These are phyloP conservation scores for Prenolepis imparis DNA, from an alignment of 2,888 invertebrate genomes.

Conservation along the genomic window DNA sequence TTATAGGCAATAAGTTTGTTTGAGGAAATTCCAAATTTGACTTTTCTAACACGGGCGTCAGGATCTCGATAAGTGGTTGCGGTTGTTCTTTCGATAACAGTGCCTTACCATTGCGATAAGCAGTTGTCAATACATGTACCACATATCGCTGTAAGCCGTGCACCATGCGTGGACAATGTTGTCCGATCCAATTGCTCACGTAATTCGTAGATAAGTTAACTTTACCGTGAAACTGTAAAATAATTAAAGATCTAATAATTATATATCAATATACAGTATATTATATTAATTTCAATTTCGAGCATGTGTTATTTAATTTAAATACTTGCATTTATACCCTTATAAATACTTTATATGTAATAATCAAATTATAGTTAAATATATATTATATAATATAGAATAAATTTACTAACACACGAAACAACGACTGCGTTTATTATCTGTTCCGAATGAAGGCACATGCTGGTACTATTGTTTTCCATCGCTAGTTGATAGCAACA, in stretches of 20 bases:
- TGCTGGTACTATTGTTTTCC: slow-evolving; percentile 90
- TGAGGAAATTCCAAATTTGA: slow-evolving; percentile 78
- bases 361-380: not conserved
- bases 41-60: slow-evolving; percentile 91
- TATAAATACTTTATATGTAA: not conserved
- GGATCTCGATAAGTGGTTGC: slow-evolving; percentile 89
- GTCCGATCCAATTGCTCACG: slow-evolving; percentile 93
- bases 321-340: not conserved
- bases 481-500: slow-evolving; percentile 93
- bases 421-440: slow-evolving; percentile 91
- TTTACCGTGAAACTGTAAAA: slow-evolving; percentile 91
- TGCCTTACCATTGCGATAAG: slow-evolving; percentile 86
- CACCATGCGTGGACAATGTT: slow-evolving; percentile 92
- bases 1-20: slow-evolving; percentile 88
- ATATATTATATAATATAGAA: slow-evolving; percentile 38
- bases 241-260: slow-evolving; percentile 35
- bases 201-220: slow-evolving; percentile 91
- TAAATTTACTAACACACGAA: slow-evolving; percentile 88
- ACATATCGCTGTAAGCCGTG: slow-evolving; percentile 92
- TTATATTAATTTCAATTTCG: not conserved
- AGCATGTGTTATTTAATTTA: not conserved
- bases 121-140: slow-evolving; percentile 88
- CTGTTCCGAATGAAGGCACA: slow-evolving; percentile 90
- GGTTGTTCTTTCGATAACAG: slow-evolving; percentile 81
- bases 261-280: not conserved